Evolutionary conservation across 2,888 invertebrate genomes (phyloP), one percentile per base, ranked within the genome.

Genomic region (Bibio marci): DNA sequence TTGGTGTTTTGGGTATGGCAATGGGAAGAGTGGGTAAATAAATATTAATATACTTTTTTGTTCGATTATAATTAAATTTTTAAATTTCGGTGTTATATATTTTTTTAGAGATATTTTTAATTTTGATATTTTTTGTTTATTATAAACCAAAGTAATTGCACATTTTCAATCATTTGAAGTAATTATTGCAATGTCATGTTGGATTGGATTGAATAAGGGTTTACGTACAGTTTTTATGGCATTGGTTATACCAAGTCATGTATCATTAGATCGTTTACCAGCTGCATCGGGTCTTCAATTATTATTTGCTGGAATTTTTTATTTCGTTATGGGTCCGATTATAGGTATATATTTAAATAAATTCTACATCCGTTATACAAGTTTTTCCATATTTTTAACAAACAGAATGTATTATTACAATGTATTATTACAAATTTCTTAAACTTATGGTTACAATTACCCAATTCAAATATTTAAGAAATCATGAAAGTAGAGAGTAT

Each of bases 201-300:
- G 76, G 45, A 71, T 80, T 44, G 80, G 80, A 0, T 67, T 73
- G 41, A 77, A 76, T 15, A 80, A 80, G 58, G 80, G 75, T 0
- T 55, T 80, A 2, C 63, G 79, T 40, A 80, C 80, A 4, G 75
- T 80, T 6, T 80, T 80, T 50, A 76, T 80, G 71, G 75, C 77
- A 0, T 56, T 80, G 4, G 76, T 79, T 11, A 76, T 80, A 48
- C 79, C 80, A 3, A 70, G 71, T 1, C 72, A 80, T 50, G 79
- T 80, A 31, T 73, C 79, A 1, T 52, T 80, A 12, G 71, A 74
- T 44, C 70, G 76, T 41, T 52, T 80, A 42, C 78, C 80, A 1
- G 77, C 75, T 10, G 80, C 80, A 3, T 69, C 76, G 1, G 80
- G 80, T 1, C 59, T 80, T 35, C 79, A 79, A 51, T 55, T 80